These are phyloP conservation scores for Brenthis ino DNA, from an alignment of 2,888 invertebrate species.

Conservation along the genomic window DNA sequence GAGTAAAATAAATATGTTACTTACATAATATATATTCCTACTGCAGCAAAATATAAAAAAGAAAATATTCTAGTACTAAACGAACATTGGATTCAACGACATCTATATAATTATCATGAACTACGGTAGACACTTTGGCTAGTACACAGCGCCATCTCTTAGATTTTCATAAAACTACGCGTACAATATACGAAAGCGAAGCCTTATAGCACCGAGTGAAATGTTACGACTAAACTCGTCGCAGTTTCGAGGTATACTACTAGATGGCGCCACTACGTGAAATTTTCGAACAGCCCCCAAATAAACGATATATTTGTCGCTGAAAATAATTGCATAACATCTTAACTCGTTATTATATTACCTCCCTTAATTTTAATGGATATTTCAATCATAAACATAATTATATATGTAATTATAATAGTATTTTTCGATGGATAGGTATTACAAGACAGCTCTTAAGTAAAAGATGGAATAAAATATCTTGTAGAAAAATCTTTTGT, in stretches of 20 bases:
- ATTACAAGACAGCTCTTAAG: too few relatives aligned
- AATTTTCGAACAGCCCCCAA: conserved; percentile 18
- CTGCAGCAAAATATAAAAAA: too few relatives aligned
- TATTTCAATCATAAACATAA: too few relatives aligned
- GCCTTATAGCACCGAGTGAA: neutral
- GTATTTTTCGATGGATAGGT: too few relatives aligned
- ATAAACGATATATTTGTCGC: neutral
- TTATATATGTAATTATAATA: too few relatives aligned
- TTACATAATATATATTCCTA: too few relatives aligned
- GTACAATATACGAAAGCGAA: neutral
- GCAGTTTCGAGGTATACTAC: conserved; percentile 18
- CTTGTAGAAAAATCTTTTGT: too few relatives aligned
- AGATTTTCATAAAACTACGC: neutral
- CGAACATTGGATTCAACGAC: neutral
- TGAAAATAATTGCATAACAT: neutral
- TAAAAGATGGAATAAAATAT: too few relatives aligned
- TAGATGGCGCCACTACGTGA: conserved; percentile 51
- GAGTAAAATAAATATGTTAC: too few relatives aligned
- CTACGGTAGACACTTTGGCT: neutral
- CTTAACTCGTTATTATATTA: neutral
- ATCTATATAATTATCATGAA: neutral
- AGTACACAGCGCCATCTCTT: conserved; percentile 9
- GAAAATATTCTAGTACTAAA: neutral
- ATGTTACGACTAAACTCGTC: neutral
- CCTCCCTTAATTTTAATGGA: too few relatives aligned